Conservation (phyloP, 2,113 vertebrate species). For the Cololabis saira region DNA sequence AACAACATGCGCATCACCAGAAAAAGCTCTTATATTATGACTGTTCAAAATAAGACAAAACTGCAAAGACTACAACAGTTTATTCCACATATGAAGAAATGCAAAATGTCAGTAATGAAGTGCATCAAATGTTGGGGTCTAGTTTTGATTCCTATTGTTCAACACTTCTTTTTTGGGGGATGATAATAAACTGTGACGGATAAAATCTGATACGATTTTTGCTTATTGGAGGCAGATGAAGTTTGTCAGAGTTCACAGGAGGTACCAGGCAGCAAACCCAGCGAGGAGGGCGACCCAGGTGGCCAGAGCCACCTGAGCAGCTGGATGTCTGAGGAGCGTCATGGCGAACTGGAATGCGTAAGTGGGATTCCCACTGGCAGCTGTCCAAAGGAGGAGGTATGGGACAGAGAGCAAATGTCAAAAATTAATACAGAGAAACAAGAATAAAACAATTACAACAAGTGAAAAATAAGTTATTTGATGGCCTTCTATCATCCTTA, state of each 20-base stretch:
- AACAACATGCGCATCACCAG: not conserved
- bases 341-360: constrained; percentile 72
- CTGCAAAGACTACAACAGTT: no score
- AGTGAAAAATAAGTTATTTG: no score
- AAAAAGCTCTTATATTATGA: not conserved
- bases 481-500: no score
- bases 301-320: constrained; percentile 83
- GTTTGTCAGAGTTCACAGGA: constrained; percentile 79
- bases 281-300: constrained; percentile 80
- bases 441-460: no score
- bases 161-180: no score
- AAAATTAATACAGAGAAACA: not conserved
- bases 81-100: no score
- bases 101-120: not conserved
- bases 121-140: not conserved
- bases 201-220: no score
- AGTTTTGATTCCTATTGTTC: no score
- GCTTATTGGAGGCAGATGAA: not conserved
- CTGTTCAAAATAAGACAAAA: no score
- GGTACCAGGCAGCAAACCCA: constrained; percentile 86
- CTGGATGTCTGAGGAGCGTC: constrained; percentile 76
- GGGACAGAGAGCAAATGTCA: not conserved
- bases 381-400: constrained; percentile 33
- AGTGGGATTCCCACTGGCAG: constrained; percentile 69
- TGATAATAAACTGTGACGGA: not conserved